Conservation (phyloP, 1,140 invertebrate species). For the Linepithema humile region DNA sequence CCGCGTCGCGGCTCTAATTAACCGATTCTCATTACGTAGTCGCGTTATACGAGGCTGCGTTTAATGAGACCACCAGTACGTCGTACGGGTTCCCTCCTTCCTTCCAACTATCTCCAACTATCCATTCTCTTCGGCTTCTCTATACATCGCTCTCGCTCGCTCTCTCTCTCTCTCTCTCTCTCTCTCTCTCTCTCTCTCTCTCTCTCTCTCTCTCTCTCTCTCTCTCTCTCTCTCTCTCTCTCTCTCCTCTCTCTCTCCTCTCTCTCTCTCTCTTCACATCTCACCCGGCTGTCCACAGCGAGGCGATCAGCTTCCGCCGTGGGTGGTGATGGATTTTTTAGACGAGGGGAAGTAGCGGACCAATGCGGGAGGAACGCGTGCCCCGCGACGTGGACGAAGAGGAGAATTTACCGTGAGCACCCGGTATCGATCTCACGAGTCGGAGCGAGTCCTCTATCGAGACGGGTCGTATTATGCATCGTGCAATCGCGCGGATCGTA, state of each 20-base stretch:
- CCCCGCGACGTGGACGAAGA: not conserved
- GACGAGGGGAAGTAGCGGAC: not conserved
- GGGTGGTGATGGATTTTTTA: constrained; percentile 56
- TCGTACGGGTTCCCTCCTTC: constrained; percentile 61
- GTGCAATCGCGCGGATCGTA: constrained; percentile 1
- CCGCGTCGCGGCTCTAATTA: constrained; percentile 78
- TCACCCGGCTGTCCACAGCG: not conserved
- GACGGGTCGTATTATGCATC: not conserved
- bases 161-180: not conserved
- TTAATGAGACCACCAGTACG: constrained; percentile 82
- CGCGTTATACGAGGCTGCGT: constrained; percentile 74
- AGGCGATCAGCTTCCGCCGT: constrained; percentile 46
- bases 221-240: constrained; percentile 3
- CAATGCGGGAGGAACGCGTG: not conserved
- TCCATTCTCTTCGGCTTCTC: not conserved
- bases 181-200: not conserved
- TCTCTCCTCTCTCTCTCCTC: not conserved
- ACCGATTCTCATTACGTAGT: constrained; percentile 82
- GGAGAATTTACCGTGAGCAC: constrained; percentile 28
- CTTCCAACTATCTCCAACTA: constrained; percentile 1
- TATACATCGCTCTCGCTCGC: not conserved
- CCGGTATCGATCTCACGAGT: constrained; percentile 34
- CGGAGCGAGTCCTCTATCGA: not conserved
- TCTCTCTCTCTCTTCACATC: not conserved
- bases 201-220: not conserved